Conservation (phyloP, 2,797 vertebrate species). For the Helicolenus hilgendorfi region DNA sequence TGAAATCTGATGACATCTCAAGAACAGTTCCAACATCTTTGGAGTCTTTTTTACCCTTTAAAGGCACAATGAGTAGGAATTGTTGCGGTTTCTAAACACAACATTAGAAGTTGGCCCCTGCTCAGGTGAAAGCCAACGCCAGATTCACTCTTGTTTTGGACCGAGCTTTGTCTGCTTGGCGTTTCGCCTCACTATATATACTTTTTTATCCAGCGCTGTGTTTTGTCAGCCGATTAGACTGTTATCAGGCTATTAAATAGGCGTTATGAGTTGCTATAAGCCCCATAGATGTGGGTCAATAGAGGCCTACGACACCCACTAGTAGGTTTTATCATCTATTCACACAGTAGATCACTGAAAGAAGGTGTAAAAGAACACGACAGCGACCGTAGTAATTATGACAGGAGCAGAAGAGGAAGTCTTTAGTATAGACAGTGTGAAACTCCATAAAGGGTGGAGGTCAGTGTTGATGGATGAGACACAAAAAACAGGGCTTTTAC, state of each 20-base stretch:
- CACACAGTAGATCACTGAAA: not conserved
- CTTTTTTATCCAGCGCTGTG: not conserved
- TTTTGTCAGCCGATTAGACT: not conserved
- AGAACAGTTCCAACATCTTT: slow-evolving; percentile 2
- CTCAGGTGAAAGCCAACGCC: not conserved
- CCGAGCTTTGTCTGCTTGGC: not conserved
- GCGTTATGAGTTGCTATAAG: not conserved
- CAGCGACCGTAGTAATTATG: not conserved
- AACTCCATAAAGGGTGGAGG: too few relatives aligned
- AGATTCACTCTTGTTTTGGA: not conserved
- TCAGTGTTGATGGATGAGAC: too few relatives aligned
- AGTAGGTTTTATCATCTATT: too few relatives aligned
- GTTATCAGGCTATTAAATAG: not conserved
- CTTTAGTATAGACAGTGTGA: not conserved
- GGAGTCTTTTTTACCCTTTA: not conserved
- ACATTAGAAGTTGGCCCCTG: too few relatives aligned
- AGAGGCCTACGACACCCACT: not conserved
- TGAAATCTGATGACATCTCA: slow-evolving; percentile 50
- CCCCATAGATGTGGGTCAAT: not conserved
- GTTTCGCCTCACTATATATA: not conserved
- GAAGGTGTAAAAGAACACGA: not conserved
- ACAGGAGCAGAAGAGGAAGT: not conserved
- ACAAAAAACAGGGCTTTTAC: too few relatives aligned
- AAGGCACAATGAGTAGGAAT: not conserved
- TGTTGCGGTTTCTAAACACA: not conserved